Evolutionary conservation across 2,113 vertebrate genomes (phyloP), one percentile per base, ranked within the genome.

Genomic region (Mobula birostris): DNA sequence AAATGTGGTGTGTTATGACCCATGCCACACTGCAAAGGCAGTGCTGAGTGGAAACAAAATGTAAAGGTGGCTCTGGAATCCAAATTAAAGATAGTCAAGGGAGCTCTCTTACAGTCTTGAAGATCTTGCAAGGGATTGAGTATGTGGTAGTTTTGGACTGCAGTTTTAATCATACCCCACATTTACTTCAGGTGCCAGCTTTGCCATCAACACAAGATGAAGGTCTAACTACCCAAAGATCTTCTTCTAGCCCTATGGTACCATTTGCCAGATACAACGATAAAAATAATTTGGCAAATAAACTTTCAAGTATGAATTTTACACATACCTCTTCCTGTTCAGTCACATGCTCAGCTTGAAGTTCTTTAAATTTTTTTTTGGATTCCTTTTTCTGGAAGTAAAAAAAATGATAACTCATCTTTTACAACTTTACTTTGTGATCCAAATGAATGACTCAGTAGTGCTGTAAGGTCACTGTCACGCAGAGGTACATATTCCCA

Each of bases 361-460:
- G 68, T n/a, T 95, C 95, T 92, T 95, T 95, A 63, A 96, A 63
- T 40, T 94, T 96, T 56, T 94, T 96, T 83, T 95, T 96, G 96
- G 95, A 96, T 74, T 97, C 95, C 24, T 78, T 94, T 94, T 95
- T 95, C 97, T 97, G 95, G 82, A 96, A 95, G 94, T 95, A 40
- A 0, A 95, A 94, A 21, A 82, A 94, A 68, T 82, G 1, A 80
- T 63, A 66, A 17, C 12, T 7, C 82, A 29, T 8, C 7, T 0
- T 58, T n/a, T 87, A 61, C 56, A 58, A 27, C 19, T 4, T 56
- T 29, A 58, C 24, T 61, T 85, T 63, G 58, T n/a, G 3, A n/a
- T 87, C 1, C 21, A 21, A 0, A 58, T 85, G 24, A 85, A 58
- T 24, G 56, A 58, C 17, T 56, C 21, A 29, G 14, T 9, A 3